Evolutionary conservation across 2,113 vertebrate species (phyloP).

Genomic region (Lethenteron camtschaticum): DNA sequence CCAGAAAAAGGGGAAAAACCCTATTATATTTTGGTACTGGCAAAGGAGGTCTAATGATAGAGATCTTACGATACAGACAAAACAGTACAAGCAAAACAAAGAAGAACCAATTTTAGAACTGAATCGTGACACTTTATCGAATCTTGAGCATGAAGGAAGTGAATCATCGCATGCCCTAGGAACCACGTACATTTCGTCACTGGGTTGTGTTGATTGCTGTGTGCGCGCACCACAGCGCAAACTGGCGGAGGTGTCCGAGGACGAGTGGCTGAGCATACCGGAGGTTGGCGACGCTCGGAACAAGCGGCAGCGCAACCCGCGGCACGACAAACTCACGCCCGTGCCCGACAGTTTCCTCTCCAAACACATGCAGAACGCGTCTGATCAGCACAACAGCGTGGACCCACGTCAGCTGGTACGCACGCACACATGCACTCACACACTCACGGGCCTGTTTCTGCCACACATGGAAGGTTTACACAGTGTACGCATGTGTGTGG

Average conservation of each 20-base stretch:
- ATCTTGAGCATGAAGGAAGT: too few relatives aligned
- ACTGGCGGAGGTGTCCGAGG: constrained; percentile 71
- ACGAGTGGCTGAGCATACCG: constrained; percentile 94
- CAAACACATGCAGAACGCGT: constrained; percentile 64
- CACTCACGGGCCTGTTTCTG: too few relatives aligned
- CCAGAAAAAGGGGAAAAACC: too few relatives aligned
- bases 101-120: too few relatives aligned
- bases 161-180: too few relatives aligned
- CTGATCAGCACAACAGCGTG: constrained; percentile 60
- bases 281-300: constrained; percentile 92
- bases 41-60: too few relatives aligned
- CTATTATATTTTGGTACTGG: too few relatives aligned
- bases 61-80: too few relatives aligned
- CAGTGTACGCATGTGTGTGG: too few relatives aligned
- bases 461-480: too few relatives aligned
- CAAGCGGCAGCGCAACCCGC: constrained; percentile 82
- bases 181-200: not conserved
- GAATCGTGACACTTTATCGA: too few relatives aligned
- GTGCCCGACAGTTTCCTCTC: constrained; percentile 93
- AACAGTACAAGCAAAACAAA: too few relatives aligned
- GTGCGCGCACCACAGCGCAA: constrained; percentile 36
- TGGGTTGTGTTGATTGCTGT: not conserved
- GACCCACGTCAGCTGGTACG: constrained; percentile 73
- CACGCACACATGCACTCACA: constrained; percentile 10
- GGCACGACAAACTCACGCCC: constrained; percentile 82